Base-by-base conservation (phyloP, 2,888 invertebrate genomes). In the Pristionchus entomophagus region DNA sequence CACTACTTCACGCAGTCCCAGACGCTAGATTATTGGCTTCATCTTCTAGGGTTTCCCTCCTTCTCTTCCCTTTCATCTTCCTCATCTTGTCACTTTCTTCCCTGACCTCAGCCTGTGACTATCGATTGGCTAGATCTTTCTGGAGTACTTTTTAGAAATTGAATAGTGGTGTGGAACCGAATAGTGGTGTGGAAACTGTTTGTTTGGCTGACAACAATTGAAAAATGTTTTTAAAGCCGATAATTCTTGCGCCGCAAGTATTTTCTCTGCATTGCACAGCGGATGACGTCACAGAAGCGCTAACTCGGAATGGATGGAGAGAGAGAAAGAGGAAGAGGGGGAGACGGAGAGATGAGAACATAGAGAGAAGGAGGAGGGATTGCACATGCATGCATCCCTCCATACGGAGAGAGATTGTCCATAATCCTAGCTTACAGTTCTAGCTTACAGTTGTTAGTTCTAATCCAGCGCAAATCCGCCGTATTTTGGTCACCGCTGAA, bases 241-340 rank as follows among this genome's bases (percentile, higher is more conserved):
- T n/a, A n/a, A n/a, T n/a, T n/a, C 8, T 65, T 35, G 14, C 65
- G 5, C 65, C 35, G 29, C 32, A 3, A 14, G n/a, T 65, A 6
- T 29, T 65, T 29, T 32, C 65, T n/a, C 65, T 29, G 29, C 6
- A 29, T 17, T 65, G 12, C 19, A 29, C 65, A 5, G 26, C 29
- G 59, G 59, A 59, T 29, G 8, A 35, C 29, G 65, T 32, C 32
- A 65, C 32, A 65, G 19, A 29, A 12, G 29, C 8, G 6, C 32
- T 32, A 29, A 5, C 32, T 14, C 6, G 32, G 29, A 35, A 81
- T 32, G 32, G 53, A 81, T 19, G 53, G 14, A 65, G 81, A 81
- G 17, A 19, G 81, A 81, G 51, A 53, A 53, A 81, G 53, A 51
- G 35, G 81, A n/a, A 81, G 51, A 53, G 81, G 51, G 53, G 26